Conservation (phyloP, 2,888 invertebrate genomes). For the Thyatira batis region DNA sequence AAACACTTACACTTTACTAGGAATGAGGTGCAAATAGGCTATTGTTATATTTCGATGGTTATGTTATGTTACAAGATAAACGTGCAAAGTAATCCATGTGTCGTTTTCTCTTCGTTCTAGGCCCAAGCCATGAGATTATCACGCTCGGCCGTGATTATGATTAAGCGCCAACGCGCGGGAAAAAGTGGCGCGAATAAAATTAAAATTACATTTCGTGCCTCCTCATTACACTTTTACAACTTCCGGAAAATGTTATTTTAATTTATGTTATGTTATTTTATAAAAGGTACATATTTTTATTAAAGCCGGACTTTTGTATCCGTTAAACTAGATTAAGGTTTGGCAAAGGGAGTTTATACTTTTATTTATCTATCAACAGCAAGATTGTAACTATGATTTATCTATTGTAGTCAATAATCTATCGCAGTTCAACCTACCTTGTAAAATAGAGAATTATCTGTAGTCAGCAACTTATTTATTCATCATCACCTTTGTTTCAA, state of each 20-base stretch:
- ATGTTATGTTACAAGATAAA: not conserved
- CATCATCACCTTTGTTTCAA: no score
- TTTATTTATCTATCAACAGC: no score
- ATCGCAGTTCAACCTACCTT: no score
- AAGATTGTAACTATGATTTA: no score
- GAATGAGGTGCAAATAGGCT: not conserved
- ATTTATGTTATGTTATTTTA: conserved; percentile 9
- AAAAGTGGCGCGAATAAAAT: conserved; percentile 58
- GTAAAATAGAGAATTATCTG: no score
- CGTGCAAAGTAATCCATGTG: conserved; percentile 48
- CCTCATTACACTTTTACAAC: conserved; percentile 49
- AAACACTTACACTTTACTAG: no score
- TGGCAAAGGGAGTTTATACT: no score
- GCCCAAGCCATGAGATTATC: conserved; percentile 59
- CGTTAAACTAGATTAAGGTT: no score
- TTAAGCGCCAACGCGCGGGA: conserved; percentile 58
- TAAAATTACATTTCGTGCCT: conserved; percentile 60
- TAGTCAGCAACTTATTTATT: no score
- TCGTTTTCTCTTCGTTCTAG: conserved; percentile 61
- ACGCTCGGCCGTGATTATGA: conserved; percentile 66
- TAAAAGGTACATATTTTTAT: not conserved
- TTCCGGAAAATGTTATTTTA: conserved; percentile 34
- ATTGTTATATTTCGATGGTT: conserved; percentile 13
- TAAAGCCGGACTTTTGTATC: no score
- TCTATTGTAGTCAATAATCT: no score